Evolutionary conservation across 2,888 invertebrate species (phyloP).

Genomic region (Lasius fuliginosus): DNA sequence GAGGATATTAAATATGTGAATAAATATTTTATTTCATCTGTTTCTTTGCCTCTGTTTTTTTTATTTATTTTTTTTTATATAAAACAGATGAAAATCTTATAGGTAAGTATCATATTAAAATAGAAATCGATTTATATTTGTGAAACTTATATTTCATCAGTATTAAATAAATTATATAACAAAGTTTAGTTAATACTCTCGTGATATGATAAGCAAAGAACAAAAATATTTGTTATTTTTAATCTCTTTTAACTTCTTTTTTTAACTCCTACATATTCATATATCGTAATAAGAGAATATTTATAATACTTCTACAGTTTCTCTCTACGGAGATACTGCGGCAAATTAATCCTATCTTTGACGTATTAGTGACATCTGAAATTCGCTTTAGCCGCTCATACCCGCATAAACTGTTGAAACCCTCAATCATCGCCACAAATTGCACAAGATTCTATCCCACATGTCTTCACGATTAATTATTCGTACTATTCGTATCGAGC

Average conservation of each 20-base stretch:
- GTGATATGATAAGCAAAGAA: background rate
- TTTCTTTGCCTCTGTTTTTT: background rate
- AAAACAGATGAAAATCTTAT: background rate
- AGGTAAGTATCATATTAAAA: background rate
- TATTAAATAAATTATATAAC: background rate
- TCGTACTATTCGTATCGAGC: background rate
- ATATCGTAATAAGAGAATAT: background rate
- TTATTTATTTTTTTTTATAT: too few species aligned
- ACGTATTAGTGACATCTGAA: conserved; percentile 23
- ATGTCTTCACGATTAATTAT: conserved; percentile 24
- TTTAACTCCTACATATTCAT: background rate
- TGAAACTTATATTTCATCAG: background rate
- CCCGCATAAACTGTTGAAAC: conserved; percentile 12
- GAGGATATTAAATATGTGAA: background rate
- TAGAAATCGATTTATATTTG: background rate
- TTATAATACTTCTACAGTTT: background rate
- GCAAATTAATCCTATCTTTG: conserved; percentile 14
- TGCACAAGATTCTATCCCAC: conserved; percentile 13
- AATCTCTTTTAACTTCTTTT: background rate
- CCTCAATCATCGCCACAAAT: background rate
- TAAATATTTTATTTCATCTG: background rate
- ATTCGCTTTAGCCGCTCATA: conserved; percentile 19
- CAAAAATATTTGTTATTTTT: background rate
- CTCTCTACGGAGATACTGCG: background rate
- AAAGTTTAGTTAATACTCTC: background rate